Evolutionary conservation across 2,113 vertebrate genomes (phyloP).

Genomic region (Neodon shergylaensis): DNA sequence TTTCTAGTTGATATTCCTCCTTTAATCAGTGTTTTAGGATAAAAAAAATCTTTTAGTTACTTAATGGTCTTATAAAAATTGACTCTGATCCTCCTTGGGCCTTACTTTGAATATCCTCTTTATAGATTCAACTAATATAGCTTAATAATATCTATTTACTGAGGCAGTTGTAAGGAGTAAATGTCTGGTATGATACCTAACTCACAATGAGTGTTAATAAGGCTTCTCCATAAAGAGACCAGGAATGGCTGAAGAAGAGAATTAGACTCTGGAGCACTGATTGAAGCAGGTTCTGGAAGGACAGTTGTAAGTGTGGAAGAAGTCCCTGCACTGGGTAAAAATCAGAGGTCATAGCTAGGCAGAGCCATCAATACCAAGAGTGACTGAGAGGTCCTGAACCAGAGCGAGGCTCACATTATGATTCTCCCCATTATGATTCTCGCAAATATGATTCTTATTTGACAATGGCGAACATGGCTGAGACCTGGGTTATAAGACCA

Average conservation of each 20-base stretch:
- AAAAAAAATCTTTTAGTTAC: background rate
- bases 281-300: background rate
- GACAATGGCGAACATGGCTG: background rate
- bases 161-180: background rate
- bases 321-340: background rate
- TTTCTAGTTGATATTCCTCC: slow-evolving; percentile 2
- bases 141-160: background rate
- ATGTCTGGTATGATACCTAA: background rate
- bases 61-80: background rate
- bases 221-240: background rate
- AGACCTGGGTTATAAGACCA: background rate
- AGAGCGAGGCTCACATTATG: background rate
- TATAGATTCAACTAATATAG: background rate
- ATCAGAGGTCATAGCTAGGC: background rate
- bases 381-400: background rate
- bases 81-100: background rate
- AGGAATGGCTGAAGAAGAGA: background rate
- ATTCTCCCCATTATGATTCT: background rate
- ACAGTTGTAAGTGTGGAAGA: background rate
- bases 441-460: too few relatives aligned
- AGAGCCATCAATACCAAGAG: background rate
- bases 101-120: background rate
- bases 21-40: background rate
- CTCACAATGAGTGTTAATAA: background rate
- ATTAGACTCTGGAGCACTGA: too few relatives aligned